Conservation (phyloP, 2,113 vertebrate species). For the Jacana jacana region DNA sequence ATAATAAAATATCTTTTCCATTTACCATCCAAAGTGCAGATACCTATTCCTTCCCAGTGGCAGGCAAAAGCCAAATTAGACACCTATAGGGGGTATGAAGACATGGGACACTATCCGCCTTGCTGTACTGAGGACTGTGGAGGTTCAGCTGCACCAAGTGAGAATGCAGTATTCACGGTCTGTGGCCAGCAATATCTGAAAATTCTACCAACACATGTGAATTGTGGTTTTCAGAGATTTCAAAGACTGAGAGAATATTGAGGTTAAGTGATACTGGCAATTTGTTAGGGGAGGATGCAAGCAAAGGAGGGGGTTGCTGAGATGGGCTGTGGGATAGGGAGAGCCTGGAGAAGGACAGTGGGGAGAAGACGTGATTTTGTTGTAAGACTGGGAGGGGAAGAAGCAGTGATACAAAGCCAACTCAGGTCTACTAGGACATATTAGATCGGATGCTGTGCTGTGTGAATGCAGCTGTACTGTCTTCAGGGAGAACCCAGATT, state of each 20-base stretch:
- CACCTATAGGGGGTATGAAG: not conserved
- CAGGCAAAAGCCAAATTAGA: not conserved
- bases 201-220: not conserved
- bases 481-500: not conserved
- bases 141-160: not conserved
- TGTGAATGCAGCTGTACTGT: not conserved
- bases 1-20: not conserved
- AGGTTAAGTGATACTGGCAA: not conserved
- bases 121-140: accelerated
- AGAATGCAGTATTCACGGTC: not conserved
- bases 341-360: not conserved
- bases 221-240: not conserved
- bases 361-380: not conserved
- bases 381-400: not conserved
- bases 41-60: not conserved
- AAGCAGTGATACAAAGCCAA: not conserved
- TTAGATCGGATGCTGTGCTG: not conserved
- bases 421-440: not conserved
- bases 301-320: not conserved
- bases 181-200: not conserved
- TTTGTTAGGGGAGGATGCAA: not conserved
- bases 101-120: not conserved
- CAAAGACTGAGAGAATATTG: not conserved
- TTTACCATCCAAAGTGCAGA: not conserved
- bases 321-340: not conserved